Evolutionary conservation across 2,888 invertebrate genomes (phyloP), one percentile per base, ranked within the genome.

Genomic region (Melieria omissa): DNA sequence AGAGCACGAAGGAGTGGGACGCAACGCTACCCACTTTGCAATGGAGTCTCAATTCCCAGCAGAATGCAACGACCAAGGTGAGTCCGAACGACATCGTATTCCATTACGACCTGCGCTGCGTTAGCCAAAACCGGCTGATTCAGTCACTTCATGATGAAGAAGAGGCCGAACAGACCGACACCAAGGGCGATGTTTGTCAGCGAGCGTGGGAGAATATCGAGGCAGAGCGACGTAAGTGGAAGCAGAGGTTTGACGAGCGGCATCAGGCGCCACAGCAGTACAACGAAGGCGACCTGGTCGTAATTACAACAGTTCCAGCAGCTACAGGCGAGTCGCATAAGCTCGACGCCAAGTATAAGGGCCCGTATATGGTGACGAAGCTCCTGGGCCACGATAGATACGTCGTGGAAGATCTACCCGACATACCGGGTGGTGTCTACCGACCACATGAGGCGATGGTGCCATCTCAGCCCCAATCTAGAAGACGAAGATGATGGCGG

Each of bases 171-270:
- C 45, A 16, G 8, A 55, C 5, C 10, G 44, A 66, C 5, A 45
- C 44, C 12, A 54, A 42, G 57, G 60, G 12, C 5, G 16, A 16
- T 16, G 16, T 16, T 16, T 16, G 16, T 16, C 67, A 67, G 49
- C 47, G 9, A 47, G 67, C 55, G 1, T 47, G 41, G 3, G 66
- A 62, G 0, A 55, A 58, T 46, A 73, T 70, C 12, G 41, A 55
- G 10, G 10, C 14, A 8, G 65, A 62, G 16, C 47, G 49, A 14
- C 55, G 45, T 14, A 46, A 62, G 46, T 75, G 72, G 74, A 77
- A 77, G 55, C 14, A 54, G 8, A 45, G 73, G 6, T 75, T 67
- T 46, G 75, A 75, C 5, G 60, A 41, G 41, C 60, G 10, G 29
- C 42, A 60, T 60, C 60, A 44, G 4, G 42, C 42, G 5, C 42